Conservation (phyloP, 2,113 vertebrate genomes). For the Hyla sarda region DNA sequence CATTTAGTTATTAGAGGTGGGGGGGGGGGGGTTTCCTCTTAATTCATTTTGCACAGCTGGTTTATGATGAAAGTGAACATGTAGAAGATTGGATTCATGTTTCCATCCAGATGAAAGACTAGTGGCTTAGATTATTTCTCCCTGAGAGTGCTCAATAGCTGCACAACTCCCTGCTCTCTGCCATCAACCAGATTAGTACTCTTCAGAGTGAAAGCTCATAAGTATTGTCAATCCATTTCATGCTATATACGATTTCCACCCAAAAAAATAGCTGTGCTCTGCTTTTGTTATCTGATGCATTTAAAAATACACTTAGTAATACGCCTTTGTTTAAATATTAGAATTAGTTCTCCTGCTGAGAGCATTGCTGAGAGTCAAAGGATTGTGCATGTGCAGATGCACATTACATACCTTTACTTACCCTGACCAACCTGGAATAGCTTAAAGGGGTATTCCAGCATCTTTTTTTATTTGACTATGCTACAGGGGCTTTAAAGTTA, state of each 20-base stretch:
- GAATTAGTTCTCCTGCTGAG: background rate
- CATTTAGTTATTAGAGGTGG: background rate
- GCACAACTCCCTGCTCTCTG: background rate
- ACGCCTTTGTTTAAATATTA: background rate
- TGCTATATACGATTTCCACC: background rate
- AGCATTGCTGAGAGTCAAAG: background rate
- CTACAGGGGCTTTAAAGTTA: too few species aligned
- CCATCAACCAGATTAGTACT: background rate
- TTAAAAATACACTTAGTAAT: background rate
- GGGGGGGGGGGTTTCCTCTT: too few species aligned
- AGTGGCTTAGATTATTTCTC: conserved; percentile 13
- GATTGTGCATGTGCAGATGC: background rate
- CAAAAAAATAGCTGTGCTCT: background rate
- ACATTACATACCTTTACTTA: background rate
- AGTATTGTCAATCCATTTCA: conserved; percentile 5
- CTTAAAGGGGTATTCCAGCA: background rate
- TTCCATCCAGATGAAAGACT: conserved; percentile 21
- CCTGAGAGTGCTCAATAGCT: background rate
- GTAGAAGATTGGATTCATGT: background rate
- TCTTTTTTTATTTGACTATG: too few species aligned
- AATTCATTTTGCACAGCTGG: background rate
- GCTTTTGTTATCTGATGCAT: background rate
- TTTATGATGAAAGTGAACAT: conserved; percentile 25
- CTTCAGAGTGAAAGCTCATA: background rate
- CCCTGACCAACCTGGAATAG: background rate